Evolutionary conservation across 2,888 invertebrate genomes (phyloP).

Genomic region (Dryocosmus kuriphilus): DNA sequence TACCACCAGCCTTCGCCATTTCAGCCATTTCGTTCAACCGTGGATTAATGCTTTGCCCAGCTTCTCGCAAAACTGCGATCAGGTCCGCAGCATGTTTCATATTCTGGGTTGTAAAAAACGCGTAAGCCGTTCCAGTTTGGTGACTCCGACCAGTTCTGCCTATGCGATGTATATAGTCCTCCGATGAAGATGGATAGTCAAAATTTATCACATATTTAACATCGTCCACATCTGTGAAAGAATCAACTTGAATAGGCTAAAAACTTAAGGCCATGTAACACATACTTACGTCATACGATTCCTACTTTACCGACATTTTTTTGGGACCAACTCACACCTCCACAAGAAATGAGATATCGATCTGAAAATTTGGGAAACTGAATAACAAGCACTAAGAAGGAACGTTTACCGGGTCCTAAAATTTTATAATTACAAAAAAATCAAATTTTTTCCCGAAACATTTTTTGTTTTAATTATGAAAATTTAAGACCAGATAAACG

Average conservation of each 20-base stretch:
- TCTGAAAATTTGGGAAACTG: no score
- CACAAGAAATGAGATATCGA: no score
- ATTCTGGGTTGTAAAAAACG: constrained; percentile 94
- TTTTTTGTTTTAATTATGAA: no score
- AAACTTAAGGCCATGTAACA: no score
- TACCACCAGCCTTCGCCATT: constrained; percentile 72
- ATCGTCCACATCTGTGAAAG: constrained; percentile 92
- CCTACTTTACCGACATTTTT: no score
- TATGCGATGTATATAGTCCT: constrained; percentile 97
- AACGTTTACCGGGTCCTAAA: no score
- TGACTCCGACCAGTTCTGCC: constrained; percentile 94
- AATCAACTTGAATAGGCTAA: constrained; percentile 66
- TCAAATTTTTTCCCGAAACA: no score
- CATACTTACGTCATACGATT: no score
- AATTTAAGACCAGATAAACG: no score
- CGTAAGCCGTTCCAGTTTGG: constrained; percentile 94
- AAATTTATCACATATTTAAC: constrained; percentile 97
- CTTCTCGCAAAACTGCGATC: constrained; percentile 92
- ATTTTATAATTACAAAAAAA: no score
- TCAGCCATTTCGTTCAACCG: constrained; percentile 88
- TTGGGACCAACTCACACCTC: no score
- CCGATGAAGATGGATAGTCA: constrained; percentile 96
- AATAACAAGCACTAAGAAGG: no score
- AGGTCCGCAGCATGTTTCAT: constrained; percentile 92
- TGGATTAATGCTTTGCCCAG: constrained; percentile 91